Conservation (phyloP, 2,888 invertebrate species). For the Temnothorax unifasciatus region DNA sequence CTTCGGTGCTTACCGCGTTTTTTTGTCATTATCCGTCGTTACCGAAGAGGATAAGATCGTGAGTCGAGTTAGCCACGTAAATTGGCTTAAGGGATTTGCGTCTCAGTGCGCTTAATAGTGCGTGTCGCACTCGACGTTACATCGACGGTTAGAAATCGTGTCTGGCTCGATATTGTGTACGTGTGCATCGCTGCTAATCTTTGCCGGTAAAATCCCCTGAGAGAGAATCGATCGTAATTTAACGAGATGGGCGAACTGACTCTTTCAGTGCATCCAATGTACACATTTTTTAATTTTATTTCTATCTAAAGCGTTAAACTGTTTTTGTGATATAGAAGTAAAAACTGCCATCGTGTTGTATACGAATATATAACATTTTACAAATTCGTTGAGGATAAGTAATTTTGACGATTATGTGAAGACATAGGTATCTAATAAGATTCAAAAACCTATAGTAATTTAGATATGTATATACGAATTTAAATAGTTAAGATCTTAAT, state of each 20-base stretch:
- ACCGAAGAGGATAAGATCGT: constrained; percentile 67
- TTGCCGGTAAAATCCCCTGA: background rate
- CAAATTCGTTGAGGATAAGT: background rate
- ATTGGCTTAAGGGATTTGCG: constrained; percentile 85
- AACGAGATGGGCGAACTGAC: background rate
- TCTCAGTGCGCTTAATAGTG: constrained; percentile 77
- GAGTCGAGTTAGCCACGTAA: constrained; percentile 81
- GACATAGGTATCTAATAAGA: background rate
- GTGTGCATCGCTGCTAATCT: background rate
- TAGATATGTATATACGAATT: background rate
- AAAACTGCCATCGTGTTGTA: background rate
- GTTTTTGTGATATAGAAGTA: background rate
- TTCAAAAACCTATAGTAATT: background rate
- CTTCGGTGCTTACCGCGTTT: constrained; percentile 58
- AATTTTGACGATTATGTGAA: background rate
- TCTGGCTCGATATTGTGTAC: background rate
- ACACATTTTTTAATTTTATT: background rate
- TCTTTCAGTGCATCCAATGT: background rate
- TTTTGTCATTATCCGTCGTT: constrained; percentile 69
- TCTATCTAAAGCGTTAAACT: background rate
- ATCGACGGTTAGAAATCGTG: constrained; percentile 35
- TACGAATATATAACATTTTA: background rate
- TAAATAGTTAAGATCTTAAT: background rate
- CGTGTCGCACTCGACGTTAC: constrained; percentile 72
- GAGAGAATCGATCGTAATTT: background rate